A percentile compares a stretch with the other conserved stretches of the same genome.
These are phyloP conservation scores for Platysteira castanea DNA, from an alignment of 2,113 vertebrate genomes.

Conservation along the genomic window DNA sequence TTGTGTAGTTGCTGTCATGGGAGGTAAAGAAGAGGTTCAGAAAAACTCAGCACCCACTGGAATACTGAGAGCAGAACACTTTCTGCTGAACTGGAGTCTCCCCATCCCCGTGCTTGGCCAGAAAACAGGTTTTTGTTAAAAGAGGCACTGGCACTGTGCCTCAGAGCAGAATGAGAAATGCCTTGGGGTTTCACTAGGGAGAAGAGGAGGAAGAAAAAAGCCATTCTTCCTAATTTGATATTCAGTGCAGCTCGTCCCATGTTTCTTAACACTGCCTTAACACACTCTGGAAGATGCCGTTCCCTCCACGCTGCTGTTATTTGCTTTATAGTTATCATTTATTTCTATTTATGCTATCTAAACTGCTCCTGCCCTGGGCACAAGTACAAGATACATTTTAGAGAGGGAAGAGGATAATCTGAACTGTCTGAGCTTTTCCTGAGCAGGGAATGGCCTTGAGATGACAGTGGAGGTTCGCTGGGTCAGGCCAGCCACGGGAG, in stretches of 20 bases:
- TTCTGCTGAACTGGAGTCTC: not conserved
- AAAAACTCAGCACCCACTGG: not conserved
- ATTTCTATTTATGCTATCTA: conserved; percentile 20
- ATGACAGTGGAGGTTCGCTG: not conserved
- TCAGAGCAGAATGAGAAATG: not conserved
- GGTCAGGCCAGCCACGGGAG: not conserved
- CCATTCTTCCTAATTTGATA: not conserved
- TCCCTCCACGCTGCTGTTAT: not conserved
- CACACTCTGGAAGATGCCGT: not conserved
- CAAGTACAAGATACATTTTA: not conserved
- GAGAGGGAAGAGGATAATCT: not conserved
- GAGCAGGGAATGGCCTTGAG: not conserved
- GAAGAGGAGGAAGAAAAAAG: not conserved
- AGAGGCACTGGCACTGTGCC: not conserved
- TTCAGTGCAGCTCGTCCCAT: not conserved
- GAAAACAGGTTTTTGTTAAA: conserved; percentile 21
- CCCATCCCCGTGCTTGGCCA: not conserved
- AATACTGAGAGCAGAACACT: not conserved
- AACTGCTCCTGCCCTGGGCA: not conserved
- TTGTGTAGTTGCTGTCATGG: not conserved
- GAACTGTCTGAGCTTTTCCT: not conserved
- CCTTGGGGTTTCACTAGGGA: not conserved
- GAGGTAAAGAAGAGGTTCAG: not conserved
- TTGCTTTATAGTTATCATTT: conserved; percentile 32
- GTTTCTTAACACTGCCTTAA: not conserved